A percentile compares a stretch with the other conserved stretches of the same genome.
phyloP scores from a whole-genome alignment of 2,888 invertebrate genomes.

The Notocelia uddmanniana region DNA sequence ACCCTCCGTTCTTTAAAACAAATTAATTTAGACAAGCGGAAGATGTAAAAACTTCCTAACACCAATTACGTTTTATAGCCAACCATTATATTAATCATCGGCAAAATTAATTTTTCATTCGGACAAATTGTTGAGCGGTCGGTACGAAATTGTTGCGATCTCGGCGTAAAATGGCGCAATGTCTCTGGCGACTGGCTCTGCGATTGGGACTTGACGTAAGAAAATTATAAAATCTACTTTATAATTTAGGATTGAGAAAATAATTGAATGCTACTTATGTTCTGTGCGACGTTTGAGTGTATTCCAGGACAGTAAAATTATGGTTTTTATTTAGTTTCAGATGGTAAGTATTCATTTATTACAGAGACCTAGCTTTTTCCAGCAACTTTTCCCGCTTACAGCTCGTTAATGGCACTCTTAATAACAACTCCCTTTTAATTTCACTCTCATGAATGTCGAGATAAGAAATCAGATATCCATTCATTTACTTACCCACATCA shows the following conservation, averaged over 20 bases:
- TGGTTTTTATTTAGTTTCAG: no score
- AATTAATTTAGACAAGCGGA: constrained; percentile 84
- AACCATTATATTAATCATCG: constrained; percentile 84
- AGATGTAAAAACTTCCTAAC: constrained; percentile 85
- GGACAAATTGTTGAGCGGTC: constrained; percentile 81
- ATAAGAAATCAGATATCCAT: no score
- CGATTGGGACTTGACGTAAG: constrained; percentile 53
- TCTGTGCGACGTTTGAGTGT: no score
- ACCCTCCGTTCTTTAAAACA: constrained; percentile 61
- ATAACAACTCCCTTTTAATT: no score
- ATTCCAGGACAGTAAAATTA: no score
- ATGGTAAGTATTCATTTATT: no score
- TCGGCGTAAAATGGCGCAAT: constrained; percentile 56
- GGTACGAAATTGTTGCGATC: constrained; percentile 33
- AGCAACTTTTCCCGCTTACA: no score
- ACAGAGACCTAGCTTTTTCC: no score
- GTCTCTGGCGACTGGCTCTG: constrained; percentile 72
- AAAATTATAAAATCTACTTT: constrained; percentile 18
- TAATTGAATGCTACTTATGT: constrained; percentile 1
- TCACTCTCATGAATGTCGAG: no score
- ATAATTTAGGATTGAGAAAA: neutral
- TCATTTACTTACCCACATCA: no score
- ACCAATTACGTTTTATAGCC: constrained; percentile 83
- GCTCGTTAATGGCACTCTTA: no score
- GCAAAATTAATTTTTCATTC: constrained; percentile 85